Evolutionary conservation across 2,797 vertebrate species (phyloP), one percentile per base, ranked within the genome.

Genomic region (Coregonus ussuriensis): DNA sequence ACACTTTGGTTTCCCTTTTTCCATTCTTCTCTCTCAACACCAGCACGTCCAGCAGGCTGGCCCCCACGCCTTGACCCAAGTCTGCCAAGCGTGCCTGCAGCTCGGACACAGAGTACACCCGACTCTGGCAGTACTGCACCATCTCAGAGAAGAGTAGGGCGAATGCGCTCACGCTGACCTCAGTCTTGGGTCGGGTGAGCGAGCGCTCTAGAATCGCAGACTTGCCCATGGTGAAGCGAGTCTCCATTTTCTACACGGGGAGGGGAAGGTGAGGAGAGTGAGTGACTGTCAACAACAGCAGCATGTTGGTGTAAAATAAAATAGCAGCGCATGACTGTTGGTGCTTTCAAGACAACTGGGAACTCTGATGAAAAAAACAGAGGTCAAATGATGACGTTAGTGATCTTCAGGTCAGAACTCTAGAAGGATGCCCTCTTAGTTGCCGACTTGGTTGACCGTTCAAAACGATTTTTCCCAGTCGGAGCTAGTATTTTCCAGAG

Each of bases 81-180:
- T 94, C 95, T 0, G 97, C 95, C 69, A 98, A 94, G 1, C 96
- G 96, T 0, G 95, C 94, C 88, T 99, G 97, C 29, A 99, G 95
- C 92, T 98, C 97, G 0, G 96, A 94, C 83, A 99, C 97, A 0
- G 97, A 99, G 92, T 97, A 98, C 4, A 98, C 98, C 0, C 97
- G 95, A 87, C 95, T 96, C 94, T 99, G 97, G 77, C 98, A 98
- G 91, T 99, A 98, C 93, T 99, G 97, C 0, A 99, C 97, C 91
- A 98, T 96, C 93, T 99, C 98, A 0, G 97, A 98, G 93, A 98
- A 99, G 5, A 98, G 95, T 18, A 99, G 92, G 0, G 97, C 96
- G 52, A 99, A 98, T 6, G 96, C 95, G 16, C 97, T 96, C 71
- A 98, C 90, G 31, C 94, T 96, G 33, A 98, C 96, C 83, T 98